phyloP scores from a whole-genome alignment of 2,797 vertebrate genomes.

The Sternotherus odoratus region DNA sequence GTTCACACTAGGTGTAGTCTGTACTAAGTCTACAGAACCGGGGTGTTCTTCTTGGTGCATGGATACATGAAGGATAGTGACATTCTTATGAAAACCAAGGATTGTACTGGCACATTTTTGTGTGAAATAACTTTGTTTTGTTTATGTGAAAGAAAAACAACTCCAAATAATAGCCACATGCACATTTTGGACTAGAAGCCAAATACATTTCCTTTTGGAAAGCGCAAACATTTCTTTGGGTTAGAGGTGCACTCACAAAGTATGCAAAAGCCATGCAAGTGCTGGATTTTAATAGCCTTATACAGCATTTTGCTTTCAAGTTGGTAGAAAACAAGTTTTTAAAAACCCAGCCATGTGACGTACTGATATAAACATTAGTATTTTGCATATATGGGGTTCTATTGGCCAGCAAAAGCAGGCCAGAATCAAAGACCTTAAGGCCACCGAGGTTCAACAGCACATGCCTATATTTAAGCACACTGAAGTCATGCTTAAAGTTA shows the following conservation, averaged over 20 bases:
- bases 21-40: not conserved
- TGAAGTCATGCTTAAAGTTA: not conserved
- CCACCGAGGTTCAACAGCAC: not conserved
- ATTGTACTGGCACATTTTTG: not conserved
- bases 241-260: not conserved
- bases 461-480: not conserved
- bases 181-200: not conserved
- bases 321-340: not conserved
- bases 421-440: not conserved
- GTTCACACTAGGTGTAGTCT: not conserved
- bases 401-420: not conserved
- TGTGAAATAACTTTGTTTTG: not conserved
- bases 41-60: not conserved
- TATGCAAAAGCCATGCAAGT: not conserved
- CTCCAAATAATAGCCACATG: not conserved
- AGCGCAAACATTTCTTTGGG: not conserved
- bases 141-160: not conserved
- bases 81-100: not conserved
- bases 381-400: too few species aligned
- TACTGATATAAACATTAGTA: too few species aligned
- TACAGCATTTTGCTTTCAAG: not conserved
- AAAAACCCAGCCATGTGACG: accelerated
- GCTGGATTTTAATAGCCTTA: not conserved
- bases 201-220: not conserved
- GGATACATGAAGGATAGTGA: not conserved